These are phyloP conservation scores for Clepsis dumicolana DNA, from an alignment of 2,888 invertebrate genomes.

Conservation along the genomic window DNA sequence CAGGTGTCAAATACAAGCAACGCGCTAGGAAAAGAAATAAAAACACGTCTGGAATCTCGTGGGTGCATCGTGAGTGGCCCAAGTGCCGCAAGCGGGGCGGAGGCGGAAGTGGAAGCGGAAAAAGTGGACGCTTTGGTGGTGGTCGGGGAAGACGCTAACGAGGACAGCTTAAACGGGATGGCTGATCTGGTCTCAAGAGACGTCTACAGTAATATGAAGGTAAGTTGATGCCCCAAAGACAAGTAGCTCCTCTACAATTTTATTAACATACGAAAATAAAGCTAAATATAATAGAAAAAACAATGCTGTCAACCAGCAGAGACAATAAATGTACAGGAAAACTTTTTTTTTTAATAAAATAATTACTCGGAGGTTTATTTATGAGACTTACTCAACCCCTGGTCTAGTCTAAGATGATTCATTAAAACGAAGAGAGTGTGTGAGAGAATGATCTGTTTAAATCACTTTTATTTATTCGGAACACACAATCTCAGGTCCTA, in stretches of 20 bases:
- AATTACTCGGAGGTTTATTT: no score
- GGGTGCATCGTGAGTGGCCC: slow-evolving; percentile 64
- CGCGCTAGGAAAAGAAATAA: slow-evolving; percentile 67
- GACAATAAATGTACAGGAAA: no score
- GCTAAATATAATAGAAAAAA: no score
- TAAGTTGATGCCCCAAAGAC: no score
- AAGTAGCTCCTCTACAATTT: no score
- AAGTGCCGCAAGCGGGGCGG: slow-evolving; percentile 51
- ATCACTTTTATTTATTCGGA: slow-evolving; percentile 26
- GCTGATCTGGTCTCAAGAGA: slow-evolving; percentile 68
- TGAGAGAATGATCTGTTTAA: no score
- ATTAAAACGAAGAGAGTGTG: no score
- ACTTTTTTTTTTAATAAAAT: no score
- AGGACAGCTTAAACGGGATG: slow-evolving; percentile 63
- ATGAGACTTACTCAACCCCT: no score
- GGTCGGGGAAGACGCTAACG: slow-evolving; percentile 65
- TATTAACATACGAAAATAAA: no score
- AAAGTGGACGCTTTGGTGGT: slow-evolving; percentile 72
- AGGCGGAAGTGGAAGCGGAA: slow-evolving; percentile 36
- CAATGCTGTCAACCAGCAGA: no score
- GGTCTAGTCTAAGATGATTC: no score
- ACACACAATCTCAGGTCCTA: slow-evolving; percentile 62
- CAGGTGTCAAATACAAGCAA: slow-evolving; percentile 72
- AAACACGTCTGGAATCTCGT: slow-evolving; percentile 59
- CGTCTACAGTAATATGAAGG: slow-evolving; percentile 74